Evolutionary conservation across 2,113 vertebrate species (phyloP), one percentile per base, ranked within the genome.

Genomic region (Abramis brama): DNA sequence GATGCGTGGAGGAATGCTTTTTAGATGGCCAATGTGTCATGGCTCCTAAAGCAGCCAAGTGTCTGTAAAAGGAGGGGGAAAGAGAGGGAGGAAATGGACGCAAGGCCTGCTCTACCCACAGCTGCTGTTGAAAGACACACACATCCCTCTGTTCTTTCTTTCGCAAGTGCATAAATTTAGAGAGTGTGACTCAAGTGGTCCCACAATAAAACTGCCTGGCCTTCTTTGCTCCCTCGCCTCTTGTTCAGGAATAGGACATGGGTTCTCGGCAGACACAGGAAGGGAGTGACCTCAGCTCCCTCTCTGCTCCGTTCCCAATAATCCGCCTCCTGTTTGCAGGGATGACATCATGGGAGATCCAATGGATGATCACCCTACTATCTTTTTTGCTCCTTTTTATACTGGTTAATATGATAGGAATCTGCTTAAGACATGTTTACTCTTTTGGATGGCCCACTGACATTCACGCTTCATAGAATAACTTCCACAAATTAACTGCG

Each of bases 141-240:
- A 86, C 92, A 90, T 90, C 88, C 87, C 87, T 92, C 90, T 92
- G 86, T 92, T 90, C 87, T 93, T 89, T 92, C 87, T 92, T 90
- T 91, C 86, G 84, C 91, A 91, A 88, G 87, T 87, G 90, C 87
- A 88, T 90, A 88, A 15, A 83, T 52, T 88, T 60, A 90, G 55
- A 59, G 81, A 83, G 88, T 88, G 84, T 89, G 89, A 89, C 91
- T 89, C 82, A 82, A 90, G 89, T 83, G 85, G 88, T 91, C 89
- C 85, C 77, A 79, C 84, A 92, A 89, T 90, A 85, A 83, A 86
- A 87, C 60, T 62, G 82, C 82, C 68, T 74, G 30, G 47, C 68
- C 82, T 59, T 83, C 10, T 59, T 73, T 52, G 50, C 81, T 75
- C 79, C 77, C 80, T 86, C 57, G 71, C 80, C 68, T 62, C 83